These are phyloP conservation scores for Cephus sareptanus DNA, from an alignment of 2,888 invertebrate species.

Conservation along the genomic window DNA sequence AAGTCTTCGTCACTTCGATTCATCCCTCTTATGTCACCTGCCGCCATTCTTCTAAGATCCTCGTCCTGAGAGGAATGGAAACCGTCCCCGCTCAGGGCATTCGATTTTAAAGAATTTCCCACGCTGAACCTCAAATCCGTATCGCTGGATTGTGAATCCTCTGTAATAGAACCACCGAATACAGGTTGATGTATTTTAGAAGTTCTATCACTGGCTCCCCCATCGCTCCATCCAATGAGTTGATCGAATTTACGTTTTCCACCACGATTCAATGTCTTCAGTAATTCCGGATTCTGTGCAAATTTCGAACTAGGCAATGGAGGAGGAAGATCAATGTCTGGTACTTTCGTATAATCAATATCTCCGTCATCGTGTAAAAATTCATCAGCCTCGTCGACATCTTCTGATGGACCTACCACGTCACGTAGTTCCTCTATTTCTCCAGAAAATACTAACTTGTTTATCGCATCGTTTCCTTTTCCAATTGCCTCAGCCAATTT, in stretches of 20 bases:
- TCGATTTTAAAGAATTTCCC: constrained; percentile 17
- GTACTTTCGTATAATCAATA: constrained; percentile 60
- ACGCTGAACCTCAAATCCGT: constrained; percentile 49
- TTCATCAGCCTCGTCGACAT: constrained; percentile 67
- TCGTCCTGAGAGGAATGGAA: constrained; percentile 46
- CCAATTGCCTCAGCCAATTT: constrained; percentile 80
- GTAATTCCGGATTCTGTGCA: constrained; percentile 60
- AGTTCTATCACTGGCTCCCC: constrained; percentile 47
- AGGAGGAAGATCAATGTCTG: constrained; percentile 60
- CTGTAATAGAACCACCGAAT: constrained; percentile 51
- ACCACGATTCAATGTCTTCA: constrained; percentile 58
- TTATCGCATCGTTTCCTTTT: constrained; percentile 81
- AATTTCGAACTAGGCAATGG: constrained; percentile 65
- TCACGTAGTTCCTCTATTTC: constrained; percentile 85
- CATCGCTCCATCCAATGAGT: constrained; percentile 60
- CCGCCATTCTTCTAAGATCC: constrained; percentile 44
- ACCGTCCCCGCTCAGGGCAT: constrained; percentile 35
- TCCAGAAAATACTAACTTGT: constrained; percentile 82
- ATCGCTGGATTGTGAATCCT: constrained; percentile 55
- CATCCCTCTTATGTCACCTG: constrained; percentile 31
- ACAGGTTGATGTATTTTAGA: constrained; percentile 56
- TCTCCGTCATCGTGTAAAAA: constrained; percentile 67
- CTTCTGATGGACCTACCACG: constrained; percentile 78
- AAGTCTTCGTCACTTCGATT: constrained; percentile 49
- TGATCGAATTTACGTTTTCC: constrained; percentile 63